Conservation (phyloP, 1,140 invertebrate species). For the Theocolax elegans region DNA sequence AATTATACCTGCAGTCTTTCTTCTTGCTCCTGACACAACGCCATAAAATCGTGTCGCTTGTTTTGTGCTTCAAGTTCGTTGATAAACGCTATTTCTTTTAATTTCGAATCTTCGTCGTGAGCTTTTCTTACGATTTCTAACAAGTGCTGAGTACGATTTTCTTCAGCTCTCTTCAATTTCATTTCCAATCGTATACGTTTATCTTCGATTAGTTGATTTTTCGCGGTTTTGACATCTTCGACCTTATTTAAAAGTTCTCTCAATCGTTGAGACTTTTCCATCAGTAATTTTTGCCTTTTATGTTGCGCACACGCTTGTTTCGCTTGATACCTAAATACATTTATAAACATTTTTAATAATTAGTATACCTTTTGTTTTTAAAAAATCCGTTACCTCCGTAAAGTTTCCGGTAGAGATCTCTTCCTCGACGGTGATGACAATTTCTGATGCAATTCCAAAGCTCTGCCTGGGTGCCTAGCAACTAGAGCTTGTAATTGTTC, state of each 20-base stretch:
- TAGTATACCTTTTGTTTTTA: not conserved
- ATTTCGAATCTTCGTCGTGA: conserved; percentile 96
- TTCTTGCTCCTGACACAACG: conserved; percentile 84
- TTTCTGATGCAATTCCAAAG: conserved; percentile 92
- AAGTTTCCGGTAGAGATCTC: conserved; percentile 81
- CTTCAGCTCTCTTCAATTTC: conserved; percentile 88
- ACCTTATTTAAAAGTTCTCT: conserved; percentile 89
- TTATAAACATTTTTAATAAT: not conserved
- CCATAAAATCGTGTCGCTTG: conserved; percentile 89
- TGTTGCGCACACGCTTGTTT: conserved; percentile 88
- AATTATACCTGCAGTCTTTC: conserved; percentile 77
- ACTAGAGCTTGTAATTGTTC: conserved; percentile 81
- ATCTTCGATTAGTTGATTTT: conserved; percentile 87
- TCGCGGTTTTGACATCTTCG: conserved; percentile 88
- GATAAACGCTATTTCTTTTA: conserved; percentile 97
- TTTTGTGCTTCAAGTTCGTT: conserved; percentile 96
- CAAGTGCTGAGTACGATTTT: conserved; percentile 85
- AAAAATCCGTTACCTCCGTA: conserved; percentile 17
- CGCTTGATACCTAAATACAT: conserved; percentile 80
- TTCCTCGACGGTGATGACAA: conserved; percentile 89
- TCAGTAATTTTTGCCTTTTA: conserved; percentile 81
- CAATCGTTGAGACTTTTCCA: conserved; percentile 86
- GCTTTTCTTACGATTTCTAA: conserved; percentile 91
- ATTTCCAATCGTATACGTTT: conserved; percentile 85
- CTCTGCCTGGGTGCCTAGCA: conserved; percentile 87